Evolutionary conservation across 2,888 invertebrate species (phyloP), one percentile per base, ranked within the genome.

Genomic region (Mythimna loreyi): DNA sequence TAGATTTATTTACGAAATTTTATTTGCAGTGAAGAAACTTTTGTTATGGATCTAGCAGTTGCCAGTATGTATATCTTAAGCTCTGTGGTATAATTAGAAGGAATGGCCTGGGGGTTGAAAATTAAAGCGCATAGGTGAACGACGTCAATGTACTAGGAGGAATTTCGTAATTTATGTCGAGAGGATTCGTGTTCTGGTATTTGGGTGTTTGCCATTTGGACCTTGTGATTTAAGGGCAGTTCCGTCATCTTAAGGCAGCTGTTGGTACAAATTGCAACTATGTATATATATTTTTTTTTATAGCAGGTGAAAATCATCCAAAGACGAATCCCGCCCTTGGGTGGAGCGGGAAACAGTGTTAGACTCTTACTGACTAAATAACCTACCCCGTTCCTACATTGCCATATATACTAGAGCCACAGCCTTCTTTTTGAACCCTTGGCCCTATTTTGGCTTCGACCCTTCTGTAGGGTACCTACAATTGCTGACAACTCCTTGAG

Each of bases 81-180:
- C 5, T 55, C 55, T 55, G 21, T 33, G 75, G 69, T 55, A 75
- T 81, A 84, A 84, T 84, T 80, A 82, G 80, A 82, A 84, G 74
- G 77, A 64, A 84, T 66, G 75, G 78, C 64, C 72, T 16, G 28
- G 56, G 80, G 75, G 74, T 58, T 47, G 60, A 70, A 72, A 71
- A 81, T 84, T 81, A 81, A 74, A 75, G 69, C 73, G 75, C 82
- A 83, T 83, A 83, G 72, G 81, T 78, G 75, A 61, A 55, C 57
- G 75, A 67, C 68, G 67, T 69, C 72, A 55, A 62, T 64, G 58
- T 67, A 53, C 61, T 64, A 63, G n/a, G 56, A 56, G 55, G 70
- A 71, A 75, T 68, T 67, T 75, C 30, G 67, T 70, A 66, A 79
- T 70, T 75, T 82, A 67, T 70, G 72, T 67, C 19, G 36, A 53